Evolutionary conservation across 2,888 invertebrate genomes (phyloP).

Genomic region (Sphinx pinastri): DNA sequence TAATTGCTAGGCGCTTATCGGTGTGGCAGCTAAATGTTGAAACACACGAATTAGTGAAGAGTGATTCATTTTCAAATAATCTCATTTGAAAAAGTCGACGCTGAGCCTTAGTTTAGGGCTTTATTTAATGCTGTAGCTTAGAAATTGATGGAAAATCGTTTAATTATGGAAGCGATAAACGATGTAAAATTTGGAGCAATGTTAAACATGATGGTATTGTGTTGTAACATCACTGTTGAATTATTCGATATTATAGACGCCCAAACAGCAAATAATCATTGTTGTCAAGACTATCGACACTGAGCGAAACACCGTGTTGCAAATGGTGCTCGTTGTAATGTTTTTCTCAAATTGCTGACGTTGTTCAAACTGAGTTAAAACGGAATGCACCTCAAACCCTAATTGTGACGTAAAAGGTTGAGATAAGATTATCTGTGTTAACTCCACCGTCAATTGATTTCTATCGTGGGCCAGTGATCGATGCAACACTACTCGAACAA

Average conservation of each 20-base stretch:
- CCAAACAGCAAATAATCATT: neutral
- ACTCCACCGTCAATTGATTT: too few relatives aligned
- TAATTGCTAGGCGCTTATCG: neutral
- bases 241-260: neutral
- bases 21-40: too few relatives aligned
- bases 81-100: too few relatives aligned
- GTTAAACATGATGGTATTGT: neutral
- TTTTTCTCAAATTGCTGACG: neutral
- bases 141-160: neutral
- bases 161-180: neutral
- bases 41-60: too few relatives aligned
- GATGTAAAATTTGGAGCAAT: neutral
- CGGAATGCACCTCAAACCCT: too few relatives aligned
- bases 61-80: too few relatives aligned
- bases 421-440: too few relatives aligned
- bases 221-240: neutral
- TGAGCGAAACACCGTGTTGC: neutral
- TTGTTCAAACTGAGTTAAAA: neutral
- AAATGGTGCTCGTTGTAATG: neutral
- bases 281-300: neutral
- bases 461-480: too few relatives aligned
- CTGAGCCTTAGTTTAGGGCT: too few relatives aligned
- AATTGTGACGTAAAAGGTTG: too few relatives aligned
- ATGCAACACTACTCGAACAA: too few relatives aligned
- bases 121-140: neutral